Evolutionary conservation across 2,888 invertebrate species (phyloP).

Genomic region (Pterobdella sp.): DNA sequence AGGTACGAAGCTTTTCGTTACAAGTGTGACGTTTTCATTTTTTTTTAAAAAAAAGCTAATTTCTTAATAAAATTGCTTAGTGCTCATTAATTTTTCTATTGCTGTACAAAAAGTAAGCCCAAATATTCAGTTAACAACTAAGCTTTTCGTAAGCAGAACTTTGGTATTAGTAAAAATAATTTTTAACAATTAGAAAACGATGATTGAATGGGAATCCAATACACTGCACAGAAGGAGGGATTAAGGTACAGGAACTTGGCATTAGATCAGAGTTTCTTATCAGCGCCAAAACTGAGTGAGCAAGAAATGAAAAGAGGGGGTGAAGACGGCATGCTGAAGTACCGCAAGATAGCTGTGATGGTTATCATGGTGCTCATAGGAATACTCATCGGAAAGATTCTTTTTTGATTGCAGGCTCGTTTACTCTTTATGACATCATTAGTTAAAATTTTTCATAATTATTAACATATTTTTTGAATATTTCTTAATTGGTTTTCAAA

Average conservation of each 20-base stretch:
- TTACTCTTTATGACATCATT: neutral
- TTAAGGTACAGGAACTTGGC: constrained; percentile 13
- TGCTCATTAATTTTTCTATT: too few species aligned
- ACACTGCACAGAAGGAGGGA: constrained; percentile 16
- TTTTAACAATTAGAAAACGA: neutral
- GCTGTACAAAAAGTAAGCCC: too few species aligned
- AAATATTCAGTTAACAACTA: too few species aligned
- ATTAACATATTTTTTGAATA: too few species aligned
- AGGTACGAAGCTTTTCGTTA: too few species aligned
- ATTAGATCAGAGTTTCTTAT: neutral
- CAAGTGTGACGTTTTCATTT: too few species aligned
- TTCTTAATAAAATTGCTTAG: too few species aligned
- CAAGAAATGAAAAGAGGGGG: neutral
- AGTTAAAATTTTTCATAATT: too few species aligned
- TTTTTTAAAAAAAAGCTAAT: too few species aligned
- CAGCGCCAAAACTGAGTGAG: neutral
- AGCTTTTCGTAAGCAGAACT: too few species aligned
- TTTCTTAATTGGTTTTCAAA: too few species aligned
- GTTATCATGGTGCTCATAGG: constrained; percentile 5
- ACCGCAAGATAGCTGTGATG: neutral
- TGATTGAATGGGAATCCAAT: too few species aligned
- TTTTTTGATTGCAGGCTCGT: neutral
- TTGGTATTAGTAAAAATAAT: neutral
- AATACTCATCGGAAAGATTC: neutral
- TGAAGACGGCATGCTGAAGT: neutral